These are phyloP conservation scores for Crenuchus spilurus DNA, from an alignment of 2,797 vertebrate species.

Conservation along the genomic window DNA sequence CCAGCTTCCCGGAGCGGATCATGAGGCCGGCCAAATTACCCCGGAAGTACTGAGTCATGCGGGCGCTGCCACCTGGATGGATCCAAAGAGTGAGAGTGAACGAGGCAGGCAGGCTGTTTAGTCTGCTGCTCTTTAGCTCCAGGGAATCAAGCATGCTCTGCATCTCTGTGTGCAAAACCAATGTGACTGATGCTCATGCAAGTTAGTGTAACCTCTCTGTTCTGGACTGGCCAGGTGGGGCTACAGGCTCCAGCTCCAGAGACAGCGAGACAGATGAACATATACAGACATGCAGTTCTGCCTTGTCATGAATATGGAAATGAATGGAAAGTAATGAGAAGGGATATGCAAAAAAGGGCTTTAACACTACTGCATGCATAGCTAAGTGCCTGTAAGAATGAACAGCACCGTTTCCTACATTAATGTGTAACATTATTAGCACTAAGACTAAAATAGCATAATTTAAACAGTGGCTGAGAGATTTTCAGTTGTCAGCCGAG, in stretches of 20 bases:
- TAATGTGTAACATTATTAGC: too few relatives aligned
- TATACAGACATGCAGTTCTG: slow-evolving; percentile 68
- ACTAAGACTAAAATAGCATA: too few relatives aligned
- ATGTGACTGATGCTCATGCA: slow-evolving; percentile 81
- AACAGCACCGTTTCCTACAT: too few relatives aligned
- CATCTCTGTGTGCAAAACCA: slow-evolving; percentile 57
- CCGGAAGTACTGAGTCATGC: slow-evolving; percentile 93
- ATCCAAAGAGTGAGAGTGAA: neutral
- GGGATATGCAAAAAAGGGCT: slow-evolving; percentile 15
- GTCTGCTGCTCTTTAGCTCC: slow-evolving; percentile 42
- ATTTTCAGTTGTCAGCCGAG: too few relatives aligned
- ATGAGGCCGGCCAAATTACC: slow-evolving; percentile 94
- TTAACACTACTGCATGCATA: too few relatives aligned
- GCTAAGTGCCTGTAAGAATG: too few relatives aligned
- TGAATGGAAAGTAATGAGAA: slow-evolving; percentile 34
- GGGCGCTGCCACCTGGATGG: slow-evolving; percentile 84
- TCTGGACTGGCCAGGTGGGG: slow-evolving; percentile 43
- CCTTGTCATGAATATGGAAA: slow-evolving; percentile 26
- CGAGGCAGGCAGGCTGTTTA: slow-evolving; percentile 31
- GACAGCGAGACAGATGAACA: slow-evolving; percentile 60
- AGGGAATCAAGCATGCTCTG: slow-evolving; percentile 60
- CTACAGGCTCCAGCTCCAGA: slow-evolving; percentile 21
- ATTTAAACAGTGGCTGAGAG: too few relatives aligned
- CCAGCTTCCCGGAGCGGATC: slow-evolving; percentile 91
- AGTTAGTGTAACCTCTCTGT: slow-evolving; percentile 82